A percentile compares a stretch with the other conserved stretches of the same genome.
Conservation (phyloP, 2,113 vertebrate species). For the Bambusicola thoracicus region DNA sequence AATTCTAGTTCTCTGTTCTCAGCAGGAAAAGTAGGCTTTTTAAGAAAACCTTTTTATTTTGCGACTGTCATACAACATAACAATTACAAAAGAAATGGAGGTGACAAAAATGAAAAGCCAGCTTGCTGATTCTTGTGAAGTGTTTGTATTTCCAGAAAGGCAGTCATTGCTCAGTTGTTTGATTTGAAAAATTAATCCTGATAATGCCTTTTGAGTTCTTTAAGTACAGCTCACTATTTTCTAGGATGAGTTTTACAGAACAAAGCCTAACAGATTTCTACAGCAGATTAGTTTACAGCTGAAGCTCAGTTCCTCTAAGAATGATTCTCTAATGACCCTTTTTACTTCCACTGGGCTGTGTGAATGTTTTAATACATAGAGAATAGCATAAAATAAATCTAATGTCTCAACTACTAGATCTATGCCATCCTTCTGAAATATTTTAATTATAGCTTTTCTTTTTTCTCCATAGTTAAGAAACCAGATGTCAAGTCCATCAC, state of each 20-base stretch:
- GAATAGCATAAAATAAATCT: slow-evolving; percentile 75
- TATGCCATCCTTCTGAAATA: slow-evolving; percentile 75
- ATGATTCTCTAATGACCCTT: slow-evolving; percentile 70
- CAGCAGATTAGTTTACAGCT: slow-evolving; percentile 67
- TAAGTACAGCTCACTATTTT: slow-evolving; percentile 62
- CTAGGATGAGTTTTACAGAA: slow-evolving; percentile 60
- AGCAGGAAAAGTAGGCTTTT: slow-evolving; percentile 53
- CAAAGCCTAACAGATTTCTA: slow-evolving; percentile 69
- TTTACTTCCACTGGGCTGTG: slow-evolving; percentile 65
- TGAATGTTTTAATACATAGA: slow-evolving; percentile 67
- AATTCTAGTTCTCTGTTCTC: slow-evolving; percentile 65
- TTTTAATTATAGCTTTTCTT: slow-evolving; percentile 78
- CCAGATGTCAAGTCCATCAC: slow-evolving; percentile 62
- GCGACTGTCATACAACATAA: slow-evolving; percentile 63
- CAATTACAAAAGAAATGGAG: slow-evolving; percentile 65
- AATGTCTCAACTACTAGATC: slow-evolving; percentile 73
- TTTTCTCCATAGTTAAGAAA: slow-evolving; percentile 76
- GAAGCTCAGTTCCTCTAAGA: slow-evolving; percentile 68
- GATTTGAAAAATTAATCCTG: slow-evolving; percentile 73
- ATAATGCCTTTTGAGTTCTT: slow-evolving; percentile 67
- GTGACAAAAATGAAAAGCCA: slow-evolving; percentile 48
- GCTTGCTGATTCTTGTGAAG: slow-evolving; percentile 55
- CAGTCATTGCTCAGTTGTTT: slow-evolving; percentile 58
- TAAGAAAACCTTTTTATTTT: slow-evolving; percentile 68
- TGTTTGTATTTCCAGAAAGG: slow-evolving; percentile 44